These are phyloP conservation scores for Triplophysa dalaica DNA, from an alignment of 2,113 vertebrate genomes.

Conservation along the genomic window DNA sequence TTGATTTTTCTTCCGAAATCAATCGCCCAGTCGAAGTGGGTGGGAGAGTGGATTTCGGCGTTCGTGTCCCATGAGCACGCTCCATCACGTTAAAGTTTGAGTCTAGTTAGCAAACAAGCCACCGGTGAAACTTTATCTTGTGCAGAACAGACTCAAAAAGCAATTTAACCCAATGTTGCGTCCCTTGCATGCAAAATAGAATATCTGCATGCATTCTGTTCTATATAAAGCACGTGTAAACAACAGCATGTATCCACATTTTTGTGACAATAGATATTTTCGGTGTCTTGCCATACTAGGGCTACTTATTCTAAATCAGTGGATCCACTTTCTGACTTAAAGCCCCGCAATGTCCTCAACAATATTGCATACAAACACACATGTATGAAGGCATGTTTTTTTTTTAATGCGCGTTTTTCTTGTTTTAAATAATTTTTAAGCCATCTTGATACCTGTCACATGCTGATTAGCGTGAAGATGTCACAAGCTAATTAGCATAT, in stretches of 20 bases:
- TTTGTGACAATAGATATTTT: not conserved
- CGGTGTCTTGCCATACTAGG: not conserved
- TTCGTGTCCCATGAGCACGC: slow-evolving; percentile 13
- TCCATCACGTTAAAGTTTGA: slow-evolving; percentile 7
- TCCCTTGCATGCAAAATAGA: not conserved
- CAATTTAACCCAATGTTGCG: not conserved
- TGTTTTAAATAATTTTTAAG: no score
- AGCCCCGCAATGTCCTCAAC: no score
- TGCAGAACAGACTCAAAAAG: slow-evolving; percentile 25
- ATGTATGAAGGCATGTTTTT: no score
- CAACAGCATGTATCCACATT: not conserved
- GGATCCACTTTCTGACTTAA: no score
- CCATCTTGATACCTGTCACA: no score
- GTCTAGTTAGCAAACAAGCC: slow-evolving; percentile 14
- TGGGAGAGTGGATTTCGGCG: slow-evolving; percentile 26
- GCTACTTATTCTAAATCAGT: no score
- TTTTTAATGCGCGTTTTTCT: no score
- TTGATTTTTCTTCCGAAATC: slow-evolving; percentile 54
- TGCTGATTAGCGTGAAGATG: no score
- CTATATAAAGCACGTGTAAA: not conserved
- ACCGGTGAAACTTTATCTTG: slow-evolving; percentile 27
- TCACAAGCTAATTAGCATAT: no score
- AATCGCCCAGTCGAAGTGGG: slow-evolving; percentile 33
- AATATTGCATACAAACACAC: no score
- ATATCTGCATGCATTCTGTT: not conserved